Evolutionary conservation across 2,797 vertebrate genomes (phyloP), one percentile per base, ranked within the genome.

Genomic region (Notamacropus eugenii): DNA sequence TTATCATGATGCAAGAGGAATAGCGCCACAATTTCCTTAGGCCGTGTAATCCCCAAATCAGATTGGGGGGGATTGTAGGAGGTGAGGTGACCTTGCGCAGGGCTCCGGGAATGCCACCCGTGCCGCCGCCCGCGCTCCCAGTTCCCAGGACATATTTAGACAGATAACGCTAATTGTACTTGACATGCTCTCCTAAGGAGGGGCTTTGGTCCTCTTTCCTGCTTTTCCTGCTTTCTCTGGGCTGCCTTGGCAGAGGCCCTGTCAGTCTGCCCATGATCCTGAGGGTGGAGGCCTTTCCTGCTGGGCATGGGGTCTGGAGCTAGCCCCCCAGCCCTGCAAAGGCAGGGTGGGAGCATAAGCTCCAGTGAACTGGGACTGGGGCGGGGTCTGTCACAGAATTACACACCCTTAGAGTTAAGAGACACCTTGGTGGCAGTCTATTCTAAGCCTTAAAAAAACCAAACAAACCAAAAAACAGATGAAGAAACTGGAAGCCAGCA

Each of bases 1-100:
- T 99, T 99, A 99, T 99, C 98, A 98, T 99, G 98, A 99, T 99
- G 99, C 98, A 99, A 98, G 98, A 98, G 97, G 98, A 99, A 98
- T 98, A 98, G 98, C 98, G 95, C 98, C 98, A 82, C 67, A 99
- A 99, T 99, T 99, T 99, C 99, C 99, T 99, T 99, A 98, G 98
- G 99, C 99, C 98, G 98, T 98, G 99, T 99, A 99, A 99, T 99
- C 99, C 99, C 98, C 99, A 99, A 99, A 99, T 99, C 99, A 99
- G 99, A 99, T 99, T 99, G 99, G 98, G 67, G 98, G 98, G 99
- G 99, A 99, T 99, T 99, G 99, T 98, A 98, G 98, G 98, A 99
- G 98, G 98, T 98, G 98, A 98, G 99, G 99, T 99, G 99, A 99
- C 99, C 99, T 99, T 99, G 99, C 98, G 97, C 98, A 97, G 97